phyloP scores from a whole-genome alignment of 2,113 vertebrate genomes.

The Carassius auratus region DNA sequence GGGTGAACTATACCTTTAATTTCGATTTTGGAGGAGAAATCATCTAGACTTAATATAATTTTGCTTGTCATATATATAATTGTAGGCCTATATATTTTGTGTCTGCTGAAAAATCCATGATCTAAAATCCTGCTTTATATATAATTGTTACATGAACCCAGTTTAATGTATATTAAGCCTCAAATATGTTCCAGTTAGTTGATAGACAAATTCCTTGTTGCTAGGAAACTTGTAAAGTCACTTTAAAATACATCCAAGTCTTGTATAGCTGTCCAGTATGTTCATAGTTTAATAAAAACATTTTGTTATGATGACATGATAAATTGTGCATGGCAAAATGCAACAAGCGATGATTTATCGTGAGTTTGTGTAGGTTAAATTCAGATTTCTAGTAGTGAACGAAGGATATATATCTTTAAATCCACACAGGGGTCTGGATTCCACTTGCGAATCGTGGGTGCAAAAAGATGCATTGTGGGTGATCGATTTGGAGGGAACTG shows the following conservation, averaged over 20 bases:
- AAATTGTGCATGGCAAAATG: not conserved
- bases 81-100: too few relatives aligned
- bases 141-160: not conserved
- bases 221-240: conserved; percentile 1
- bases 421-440: not conserved
- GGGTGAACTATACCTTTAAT: too few relatives aligned
- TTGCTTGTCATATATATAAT: too few relatives aligned
- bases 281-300: not conserved
- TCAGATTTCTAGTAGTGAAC: not conserved
- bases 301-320: not conserved
- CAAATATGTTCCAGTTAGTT: not conserved
- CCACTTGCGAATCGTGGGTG: not conserved
- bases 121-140: not conserved
- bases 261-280: not conserved
- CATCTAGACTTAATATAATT: too few relatives aligned
- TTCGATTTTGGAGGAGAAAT: too few relatives aligned
- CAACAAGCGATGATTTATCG: not conserved
- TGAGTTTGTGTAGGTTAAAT: not conserved
- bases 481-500: conserved; percentile 21
- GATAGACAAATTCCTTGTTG: not conserved
- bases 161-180: not conserved
- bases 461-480: conserved; percentile 8
- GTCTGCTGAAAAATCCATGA: not conserved
- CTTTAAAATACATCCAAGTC: not conserved
- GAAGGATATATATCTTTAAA: not conserved